Evolutionary conservation across 1,140 invertebrate species (phyloP).

Genomic region (Trachelipus rathkii): DNA sequence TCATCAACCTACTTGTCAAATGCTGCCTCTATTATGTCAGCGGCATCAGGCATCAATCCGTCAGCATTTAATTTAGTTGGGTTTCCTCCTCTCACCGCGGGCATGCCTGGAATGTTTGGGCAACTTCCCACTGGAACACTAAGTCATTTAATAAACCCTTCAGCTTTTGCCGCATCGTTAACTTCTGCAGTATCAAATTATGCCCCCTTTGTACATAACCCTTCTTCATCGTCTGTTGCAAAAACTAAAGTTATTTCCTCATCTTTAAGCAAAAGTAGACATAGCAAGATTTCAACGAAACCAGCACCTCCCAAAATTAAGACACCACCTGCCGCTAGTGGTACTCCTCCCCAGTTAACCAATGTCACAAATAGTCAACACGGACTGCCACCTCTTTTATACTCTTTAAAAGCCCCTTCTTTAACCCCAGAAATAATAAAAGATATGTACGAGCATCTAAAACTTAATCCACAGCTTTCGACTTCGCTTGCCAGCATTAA

Average conservation of each 20-base stretch:
- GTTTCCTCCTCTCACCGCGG: background rate
- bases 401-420: background rate
- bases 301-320: background rate
- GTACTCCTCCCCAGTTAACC: background rate
- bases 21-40: background rate
- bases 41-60: background rate
- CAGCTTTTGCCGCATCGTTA: background rate
- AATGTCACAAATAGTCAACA: background rate
- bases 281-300: background rate
- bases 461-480: background rate
- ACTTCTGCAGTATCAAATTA: background rate
- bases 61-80: conserved; percentile 9
- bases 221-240: background rate
- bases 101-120: background rate
- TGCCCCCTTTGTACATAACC: background rate
- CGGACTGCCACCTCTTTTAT: background rate
- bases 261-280: background rate
- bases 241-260: background rate
- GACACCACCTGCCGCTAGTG: background rate
- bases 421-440: background rate
- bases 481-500: background rate
- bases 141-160: background rate
- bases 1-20: background rate
- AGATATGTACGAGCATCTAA: background rate
- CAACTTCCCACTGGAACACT: background rate